These are phyloP conservation scores for Camponotus floridanus DNA, from an alignment of 1,140 invertebrate genomes.

Conservation along the genomic window DNA sequence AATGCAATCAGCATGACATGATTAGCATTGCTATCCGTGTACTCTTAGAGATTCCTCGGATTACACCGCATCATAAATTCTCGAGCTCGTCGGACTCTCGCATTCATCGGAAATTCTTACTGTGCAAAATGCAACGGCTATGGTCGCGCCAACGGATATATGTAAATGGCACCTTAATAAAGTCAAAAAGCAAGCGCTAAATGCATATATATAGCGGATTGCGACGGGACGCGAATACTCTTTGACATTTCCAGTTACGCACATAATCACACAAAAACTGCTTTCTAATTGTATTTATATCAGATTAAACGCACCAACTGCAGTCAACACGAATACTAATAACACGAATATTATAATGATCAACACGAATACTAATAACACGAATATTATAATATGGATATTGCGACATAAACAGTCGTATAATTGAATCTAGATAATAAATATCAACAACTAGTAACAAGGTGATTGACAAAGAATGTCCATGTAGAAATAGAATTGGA, in stretches of 20 bases:
- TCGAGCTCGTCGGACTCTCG: slow-evolving; percentile 40
- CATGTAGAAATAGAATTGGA: not conserved
- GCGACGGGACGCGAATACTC: not conserved
- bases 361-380: no score
- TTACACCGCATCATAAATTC: slow-evolving; percentile 54
- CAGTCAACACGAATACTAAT: no score
- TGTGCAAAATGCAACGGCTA: slow-evolving; percentile 35
- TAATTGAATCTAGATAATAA: slow-evolving; percentile 25
- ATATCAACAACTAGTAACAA: slow-evolving; percentile 15
- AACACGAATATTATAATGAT: not conserved
- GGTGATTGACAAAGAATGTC: not conserved
- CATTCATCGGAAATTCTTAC: slow-evolving; percentile 53
- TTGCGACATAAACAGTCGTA: not conserved
- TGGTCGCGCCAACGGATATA: slow-evolving; percentile 26
- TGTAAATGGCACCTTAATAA: slow-evolving; percentile 50
- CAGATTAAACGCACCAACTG: slow-evolving; percentile 11
- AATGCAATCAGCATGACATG: slow-evolving; percentile 31
- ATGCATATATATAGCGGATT: slow-evolving; percentile 29
- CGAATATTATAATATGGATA: not conserved
- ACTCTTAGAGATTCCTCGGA: slow-evolving; percentile 43
- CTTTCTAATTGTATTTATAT: slow-evolving; percentile 42
- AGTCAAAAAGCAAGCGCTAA: slow-evolving; percentile 55
- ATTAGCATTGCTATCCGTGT: not conserved
- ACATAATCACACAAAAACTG: not conserved
- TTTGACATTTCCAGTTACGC: slow-evolving; percentile 29